phyloP scores from a whole-genome alignment of 2,797 vertebrate species.

The Avahi laniger region DNA sequence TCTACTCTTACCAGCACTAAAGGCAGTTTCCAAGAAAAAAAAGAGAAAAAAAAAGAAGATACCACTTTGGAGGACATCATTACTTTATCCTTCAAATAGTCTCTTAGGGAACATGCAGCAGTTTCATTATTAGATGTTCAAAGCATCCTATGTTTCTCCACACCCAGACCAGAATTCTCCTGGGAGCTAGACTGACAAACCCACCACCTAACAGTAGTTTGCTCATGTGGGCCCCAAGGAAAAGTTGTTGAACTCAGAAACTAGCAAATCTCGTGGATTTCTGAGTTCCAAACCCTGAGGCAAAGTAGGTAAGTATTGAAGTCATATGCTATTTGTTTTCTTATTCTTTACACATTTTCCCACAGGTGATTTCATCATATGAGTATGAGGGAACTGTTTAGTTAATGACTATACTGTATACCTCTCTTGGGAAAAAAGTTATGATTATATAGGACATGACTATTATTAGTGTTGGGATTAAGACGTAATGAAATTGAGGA shows the following conservation, averaged over 20 bases:
- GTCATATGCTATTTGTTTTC: background rate
- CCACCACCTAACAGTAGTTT: background rate
- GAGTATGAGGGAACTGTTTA: background rate
- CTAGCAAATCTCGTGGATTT: background rate
- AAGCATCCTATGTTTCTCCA: background rate
- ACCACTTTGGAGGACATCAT: background rate
- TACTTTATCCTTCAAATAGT: background rate
- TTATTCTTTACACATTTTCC: background rate
- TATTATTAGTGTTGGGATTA: background rate
- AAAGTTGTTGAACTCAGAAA: background rate
- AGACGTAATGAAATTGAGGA: background rate
- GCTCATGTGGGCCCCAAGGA: background rate
- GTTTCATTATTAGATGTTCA: background rate
- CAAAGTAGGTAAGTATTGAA: background rate
- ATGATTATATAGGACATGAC: background rate
- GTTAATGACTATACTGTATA: background rate
- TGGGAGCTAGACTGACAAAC: background rate
- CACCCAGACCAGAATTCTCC: background rate
- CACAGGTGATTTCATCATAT: background rate
- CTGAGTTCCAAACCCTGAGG: background rate
- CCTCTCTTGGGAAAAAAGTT: background rate
- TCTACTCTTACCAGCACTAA: conserved; percentile 3
- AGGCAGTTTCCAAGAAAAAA: background rate
- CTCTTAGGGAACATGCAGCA: background rate
- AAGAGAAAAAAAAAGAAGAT: background rate